Percentiles rank a stretch among this genome's conserved stretches.
Conservation (phyloP, 2,888 invertebrate genomes). For the Dendrolimus houi region DNA sequence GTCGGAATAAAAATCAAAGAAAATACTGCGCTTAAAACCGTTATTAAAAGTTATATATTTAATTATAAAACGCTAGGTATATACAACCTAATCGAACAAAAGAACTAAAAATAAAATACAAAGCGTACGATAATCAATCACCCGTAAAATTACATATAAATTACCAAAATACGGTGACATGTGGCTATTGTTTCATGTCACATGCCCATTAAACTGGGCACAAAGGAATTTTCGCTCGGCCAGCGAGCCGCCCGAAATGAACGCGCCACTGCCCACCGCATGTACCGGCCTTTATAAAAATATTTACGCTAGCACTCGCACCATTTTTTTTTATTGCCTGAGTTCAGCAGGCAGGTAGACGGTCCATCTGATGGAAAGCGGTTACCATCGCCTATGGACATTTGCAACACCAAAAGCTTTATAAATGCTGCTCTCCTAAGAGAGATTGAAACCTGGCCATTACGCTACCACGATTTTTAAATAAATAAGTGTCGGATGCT, state of each 20-base stretch:
- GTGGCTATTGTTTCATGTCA: constrained; percentile 1
- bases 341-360: too few relatives aligned
- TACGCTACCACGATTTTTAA: too few relatives aligned
- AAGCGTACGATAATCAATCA: not conserved
- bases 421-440: too few relatives aligned
- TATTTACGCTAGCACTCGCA: too few relatives aligned
- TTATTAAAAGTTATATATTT: not conserved
- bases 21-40: too few relatives aligned
- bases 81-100: not conserved
- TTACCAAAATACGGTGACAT: not conserved
- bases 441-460: too few relatives aligned
- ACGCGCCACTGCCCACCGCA: constrained; percentile 7
- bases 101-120: constrained; percentile 1
- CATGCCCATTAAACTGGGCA: constrained; percentile 2
- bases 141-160: not conserved
- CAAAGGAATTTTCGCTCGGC: constrained; percentile 10
- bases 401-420: too few relatives aligned
- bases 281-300: not conserved
- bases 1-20: too few relatives aligned
- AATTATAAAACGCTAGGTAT: not conserved
- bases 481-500: too few relatives aligned
- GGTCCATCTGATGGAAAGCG: too few relatives aligned
- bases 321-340: too few relatives aligned
- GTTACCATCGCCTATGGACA: too few relatives aligned
- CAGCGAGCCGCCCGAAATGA: constrained; percentile 9